These are phyloP conservation scores for Drosophila emarginata DNA, from an alignment of 2,888 invertebrate genomes.

Conservation along the genomic window DNA sequence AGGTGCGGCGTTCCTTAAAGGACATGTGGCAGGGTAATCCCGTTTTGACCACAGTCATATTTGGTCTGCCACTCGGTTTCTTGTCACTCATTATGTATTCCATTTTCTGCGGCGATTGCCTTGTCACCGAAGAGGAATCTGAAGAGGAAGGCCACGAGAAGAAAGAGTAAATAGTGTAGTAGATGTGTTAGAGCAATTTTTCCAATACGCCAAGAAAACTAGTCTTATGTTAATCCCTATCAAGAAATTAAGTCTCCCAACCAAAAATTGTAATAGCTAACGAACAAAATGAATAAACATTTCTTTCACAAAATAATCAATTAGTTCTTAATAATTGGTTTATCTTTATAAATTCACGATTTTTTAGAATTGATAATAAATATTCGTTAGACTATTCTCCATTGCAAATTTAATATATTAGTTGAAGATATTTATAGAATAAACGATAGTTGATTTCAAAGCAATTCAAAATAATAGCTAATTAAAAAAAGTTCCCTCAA, in stretches of 20 bases:
- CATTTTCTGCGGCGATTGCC: constrained; percentile 96
- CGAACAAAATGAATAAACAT: background rate
- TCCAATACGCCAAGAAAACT: constrained; percentile 52
- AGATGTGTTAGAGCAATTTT: constrained; percentile 47
- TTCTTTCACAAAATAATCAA: background rate
- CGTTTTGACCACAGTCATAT: constrained; percentile 94
- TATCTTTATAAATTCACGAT: too few relatives aligned
- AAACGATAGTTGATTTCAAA: too few relatives aligned
- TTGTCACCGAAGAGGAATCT: constrained; percentile 92
- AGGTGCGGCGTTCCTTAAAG: constrained; percentile 89
- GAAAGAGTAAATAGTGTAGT: constrained; percentile 79
- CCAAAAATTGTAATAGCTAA: constrained; percentile 6
- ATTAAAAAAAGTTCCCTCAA: too few relatives aligned
- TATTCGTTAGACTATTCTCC: too few relatives aligned
- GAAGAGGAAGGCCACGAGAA: constrained; percentile 83
- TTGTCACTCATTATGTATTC: constrained; percentile 97
- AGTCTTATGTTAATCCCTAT: constrained; percentile 58
- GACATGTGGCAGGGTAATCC: constrained; percentile 97
- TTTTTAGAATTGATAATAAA: too few relatives aligned
- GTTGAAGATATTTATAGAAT: too few relatives aligned
- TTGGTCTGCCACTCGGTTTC: constrained; percentile 96
- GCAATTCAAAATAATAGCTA: too few relatives aligned
- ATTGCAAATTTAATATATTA: too few relatives aligned
- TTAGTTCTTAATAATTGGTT: background rate
- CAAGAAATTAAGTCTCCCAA: background rate